A percentile compares a stretch with the other conserved stretches of the same genome.
Evolutionary conservation across 2,113 vertebrate species (phyloP).

Genomic region (Hippotragus niger): DNA sequence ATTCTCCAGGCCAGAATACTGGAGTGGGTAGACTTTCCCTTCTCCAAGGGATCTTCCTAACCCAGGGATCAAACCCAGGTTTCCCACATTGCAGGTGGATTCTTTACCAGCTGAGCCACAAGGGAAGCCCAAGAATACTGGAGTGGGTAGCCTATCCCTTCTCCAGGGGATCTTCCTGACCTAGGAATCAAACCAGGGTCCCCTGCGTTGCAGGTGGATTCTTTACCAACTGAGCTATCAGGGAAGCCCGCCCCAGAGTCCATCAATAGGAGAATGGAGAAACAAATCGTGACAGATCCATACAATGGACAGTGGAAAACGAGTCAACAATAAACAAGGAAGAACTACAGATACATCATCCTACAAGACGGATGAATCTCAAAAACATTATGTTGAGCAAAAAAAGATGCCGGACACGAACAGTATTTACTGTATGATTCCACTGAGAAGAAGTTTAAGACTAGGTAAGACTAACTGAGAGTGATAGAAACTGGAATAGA

Average conservation of each 20-base stretch:
- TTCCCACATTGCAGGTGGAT: background rate
- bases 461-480: background rate
- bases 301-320: background rate
- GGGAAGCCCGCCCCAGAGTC: background rate
- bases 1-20: background rate
- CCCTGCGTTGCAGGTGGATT: rapidly evolving
- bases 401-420: background rate
- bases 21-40: background rate
- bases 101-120: background rate
- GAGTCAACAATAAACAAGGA: background rate
- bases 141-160: background rate
- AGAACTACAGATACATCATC: background rate
- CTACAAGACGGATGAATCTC: background rate
- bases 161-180: background rate
- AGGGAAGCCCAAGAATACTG: background rate
- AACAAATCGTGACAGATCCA: no score
- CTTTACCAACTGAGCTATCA: background rate
- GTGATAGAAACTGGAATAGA: background rate
- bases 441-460: background rate
- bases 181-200: background rate
- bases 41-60: background rate
- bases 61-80: background rate
- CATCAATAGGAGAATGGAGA: background rate
- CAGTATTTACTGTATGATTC: background rate
- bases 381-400: background rate